Percentiles rank a stretch among this genome's conserved stretches.
Evolutionary conservation across 2,797 vertebrate genomes (phyloP).

Genomic region (Urosaurus nigricauda): DNA sequence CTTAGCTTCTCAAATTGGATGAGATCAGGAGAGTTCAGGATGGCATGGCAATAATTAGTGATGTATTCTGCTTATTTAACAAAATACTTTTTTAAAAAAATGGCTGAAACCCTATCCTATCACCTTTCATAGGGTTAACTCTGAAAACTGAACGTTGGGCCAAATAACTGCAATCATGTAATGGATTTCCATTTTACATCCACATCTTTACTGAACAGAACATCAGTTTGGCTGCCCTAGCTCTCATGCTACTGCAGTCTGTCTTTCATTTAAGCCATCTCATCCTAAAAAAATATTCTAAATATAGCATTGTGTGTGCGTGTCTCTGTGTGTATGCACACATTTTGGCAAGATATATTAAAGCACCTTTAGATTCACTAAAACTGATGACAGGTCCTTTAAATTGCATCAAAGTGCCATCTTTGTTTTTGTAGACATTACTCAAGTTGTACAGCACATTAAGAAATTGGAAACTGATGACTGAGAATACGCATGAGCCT

Average conservation of each 20-base stretch:
- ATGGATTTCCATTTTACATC: constrained; percentile 15
- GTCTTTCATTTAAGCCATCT: background rate
- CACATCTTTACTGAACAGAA: background rate
- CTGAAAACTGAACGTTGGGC: background rate
- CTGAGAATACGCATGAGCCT: background rate
- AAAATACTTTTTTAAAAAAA: background rate
- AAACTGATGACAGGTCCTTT: constrained; percentile 1
- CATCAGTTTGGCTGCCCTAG: background rate
- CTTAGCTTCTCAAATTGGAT: no score
- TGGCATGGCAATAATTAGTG: background rate
- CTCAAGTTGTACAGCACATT: background rate
- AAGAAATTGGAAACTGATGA: background rate
- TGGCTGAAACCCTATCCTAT: no score
- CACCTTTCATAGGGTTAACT: background rate
- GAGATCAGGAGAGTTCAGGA: no score
- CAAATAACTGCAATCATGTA: background rate
- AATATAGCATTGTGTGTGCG: background rate
- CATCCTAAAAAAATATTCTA: constrained; percentile 4
- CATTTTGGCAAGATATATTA: background rate
- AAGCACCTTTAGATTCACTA: constrained; percentile 5
- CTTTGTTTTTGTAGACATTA: background rate
- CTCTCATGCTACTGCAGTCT: background rate
- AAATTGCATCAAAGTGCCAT: background rate
- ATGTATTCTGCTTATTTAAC: no score
- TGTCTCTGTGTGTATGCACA: background rate